These are phyloP conservation scores for Erethizon dorsatum DNA, from an alignment of 2,797 vertebrate genomes.

Conservation along the genomic window DNA sequence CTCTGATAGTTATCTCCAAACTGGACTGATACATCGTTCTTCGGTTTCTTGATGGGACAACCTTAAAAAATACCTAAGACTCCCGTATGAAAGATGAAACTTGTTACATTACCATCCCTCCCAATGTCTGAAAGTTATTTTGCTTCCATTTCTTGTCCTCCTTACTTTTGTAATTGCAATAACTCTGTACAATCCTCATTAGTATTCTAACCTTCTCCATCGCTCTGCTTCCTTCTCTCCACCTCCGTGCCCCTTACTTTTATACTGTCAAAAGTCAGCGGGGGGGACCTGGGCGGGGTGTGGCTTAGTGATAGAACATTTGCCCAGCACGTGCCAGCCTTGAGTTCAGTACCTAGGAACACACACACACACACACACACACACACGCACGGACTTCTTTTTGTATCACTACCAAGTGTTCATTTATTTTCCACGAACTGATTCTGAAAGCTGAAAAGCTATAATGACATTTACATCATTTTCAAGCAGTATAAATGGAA, in stretches of 20 bases:
- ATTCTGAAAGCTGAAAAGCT: constrained; percentile 13
- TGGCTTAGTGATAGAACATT: neutral
- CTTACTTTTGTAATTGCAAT: constrained; percentile 10
- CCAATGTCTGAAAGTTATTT: neutral
- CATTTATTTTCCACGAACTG: neutral
- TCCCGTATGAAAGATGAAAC: neutral
- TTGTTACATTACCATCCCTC: neutral
- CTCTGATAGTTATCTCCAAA: neutral
- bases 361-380: neutral
- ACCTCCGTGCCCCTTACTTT: neutral
- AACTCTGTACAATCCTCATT: neutral
- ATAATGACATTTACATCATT: constrained; percentile 2
- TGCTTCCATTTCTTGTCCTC: neutral
- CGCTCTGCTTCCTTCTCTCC: neutral
- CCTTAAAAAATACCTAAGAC: neutral
- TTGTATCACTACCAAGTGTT: neutral
- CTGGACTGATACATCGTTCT: neutral
- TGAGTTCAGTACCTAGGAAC: neutral
- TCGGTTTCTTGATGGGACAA: neutral
- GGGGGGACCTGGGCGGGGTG: neutral
- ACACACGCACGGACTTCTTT: neutral
- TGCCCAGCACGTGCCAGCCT: neutral
- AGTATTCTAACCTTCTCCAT: neutral
- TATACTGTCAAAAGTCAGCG: neutral
- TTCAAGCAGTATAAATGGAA: neutral